These are phyloP conservation scores for Copidosoma aretas DNA, from an alignment of 2,888 invertebrate species.

Conservation along the genomic window DNA sequence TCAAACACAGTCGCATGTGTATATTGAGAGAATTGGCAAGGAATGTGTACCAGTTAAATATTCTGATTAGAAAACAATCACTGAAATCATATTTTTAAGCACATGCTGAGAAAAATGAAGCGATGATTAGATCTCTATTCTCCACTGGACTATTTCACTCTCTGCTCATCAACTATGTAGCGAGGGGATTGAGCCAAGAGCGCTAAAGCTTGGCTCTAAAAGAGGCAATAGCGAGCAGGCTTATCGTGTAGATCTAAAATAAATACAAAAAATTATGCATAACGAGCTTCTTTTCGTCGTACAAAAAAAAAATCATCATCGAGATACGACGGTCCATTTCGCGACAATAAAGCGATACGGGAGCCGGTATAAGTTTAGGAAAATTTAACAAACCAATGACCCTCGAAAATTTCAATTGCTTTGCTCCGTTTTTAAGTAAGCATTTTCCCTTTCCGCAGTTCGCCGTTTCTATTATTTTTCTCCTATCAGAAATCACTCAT, in stretches of 20 bases:
- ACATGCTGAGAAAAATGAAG: too few relatives aligned
- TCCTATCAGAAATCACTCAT: too few relatives aligned
- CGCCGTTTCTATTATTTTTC: too few relatives aligned
- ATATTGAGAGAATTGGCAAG: too few relatives aligned
- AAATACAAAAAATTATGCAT: not conserved
- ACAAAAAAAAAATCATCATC: too few relatives aligned
- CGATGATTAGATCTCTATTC: too few relatives aligned
- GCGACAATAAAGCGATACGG: constrained; percentile 15
- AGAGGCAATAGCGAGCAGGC: constrained; percentile 1
- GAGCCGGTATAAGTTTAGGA: constrained; percentile 15
- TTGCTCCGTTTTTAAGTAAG: constrained; percentile 17
- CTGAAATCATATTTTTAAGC: too few relatives aligned
- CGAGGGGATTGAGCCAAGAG: not conserved
- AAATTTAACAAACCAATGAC: constrained; percentile 12
- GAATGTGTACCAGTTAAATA: too few relatives aligned
- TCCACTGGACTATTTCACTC: too few relatives aligned
- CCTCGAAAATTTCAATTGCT: constrained; percentile 30
- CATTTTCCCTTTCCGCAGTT: constrained; percentile 9
- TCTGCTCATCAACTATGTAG: too few relatives aligned
- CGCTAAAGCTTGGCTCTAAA: constrained; percentile 3
- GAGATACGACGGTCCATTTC: constrained; percentile 6
- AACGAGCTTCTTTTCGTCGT: constrained; percentile 18
- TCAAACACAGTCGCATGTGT: too few relatives aligned
- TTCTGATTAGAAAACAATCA: too few relatives aligned
- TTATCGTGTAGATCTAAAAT: constrained; percentile 7